Percentiles rank a stretch among this genome's conserved stretches.
These are phyloP conservation scores for Strix occidentalis DNA, from an alignment of 2,797 vertebrate genomes.

Conservation along the genomic window DNA sequence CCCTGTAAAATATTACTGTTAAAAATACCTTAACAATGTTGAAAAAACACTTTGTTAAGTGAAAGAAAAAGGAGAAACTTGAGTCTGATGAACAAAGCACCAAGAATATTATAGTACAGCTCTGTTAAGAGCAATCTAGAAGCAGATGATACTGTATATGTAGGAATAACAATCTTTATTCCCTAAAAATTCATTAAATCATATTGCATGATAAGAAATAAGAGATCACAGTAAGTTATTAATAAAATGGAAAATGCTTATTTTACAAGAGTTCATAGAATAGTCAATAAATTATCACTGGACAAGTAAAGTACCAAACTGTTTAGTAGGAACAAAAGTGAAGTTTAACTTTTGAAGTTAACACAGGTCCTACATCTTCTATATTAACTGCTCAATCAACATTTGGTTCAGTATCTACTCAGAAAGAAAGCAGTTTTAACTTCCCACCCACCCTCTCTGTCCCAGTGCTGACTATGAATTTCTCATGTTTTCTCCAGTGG, in stretches of 20 bases:
- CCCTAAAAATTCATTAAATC: neutral
- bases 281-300: neutral
- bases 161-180: neutral
- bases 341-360: neutral
- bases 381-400: neutral
- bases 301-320: neutral
- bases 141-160: neutral
- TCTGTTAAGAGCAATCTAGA: neutral
- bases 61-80: neutral
- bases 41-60: neutral
- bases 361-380: neutral
- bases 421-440: neutral
- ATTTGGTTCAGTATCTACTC: neutral
- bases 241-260: neutral
- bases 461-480: neutral
- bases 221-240: neutral
- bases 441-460: rapidly evolving
- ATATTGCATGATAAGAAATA: neutral
- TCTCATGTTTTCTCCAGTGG: neutral
- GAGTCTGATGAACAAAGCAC: neutral
- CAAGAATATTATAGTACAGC: neutral
- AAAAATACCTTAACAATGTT: neutral
- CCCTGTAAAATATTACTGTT: neutral
- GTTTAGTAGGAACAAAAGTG: neutral
- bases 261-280: neutral